These are phyloP conservation scores for Muscidifurax raptorellus DNA, from an alignment of 1,140 invertebrate species.

Conservation along the genomic window DNA sequence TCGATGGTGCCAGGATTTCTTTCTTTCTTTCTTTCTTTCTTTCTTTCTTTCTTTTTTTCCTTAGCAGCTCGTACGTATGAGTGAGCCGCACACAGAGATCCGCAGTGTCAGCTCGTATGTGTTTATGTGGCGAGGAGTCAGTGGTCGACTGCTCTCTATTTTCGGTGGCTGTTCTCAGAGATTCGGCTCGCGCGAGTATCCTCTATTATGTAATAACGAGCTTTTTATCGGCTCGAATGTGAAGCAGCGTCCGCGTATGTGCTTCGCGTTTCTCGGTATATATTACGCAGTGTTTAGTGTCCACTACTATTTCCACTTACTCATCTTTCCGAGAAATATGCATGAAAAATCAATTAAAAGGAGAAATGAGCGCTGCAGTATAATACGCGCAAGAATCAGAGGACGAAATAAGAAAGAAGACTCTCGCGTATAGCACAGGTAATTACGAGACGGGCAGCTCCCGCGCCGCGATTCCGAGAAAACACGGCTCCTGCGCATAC, in stretches of 20 bases:
- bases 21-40: neutral
- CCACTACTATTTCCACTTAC: too few relatives aligned
- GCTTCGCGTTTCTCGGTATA: too few relatives aligned
- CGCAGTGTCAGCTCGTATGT: conserved; percentile 24
- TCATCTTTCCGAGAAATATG: neutral
- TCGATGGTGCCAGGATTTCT: conserved; percentile 12
- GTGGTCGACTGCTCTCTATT: conserved; percentile 38
- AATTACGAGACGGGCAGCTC: conserved; percentile 74
- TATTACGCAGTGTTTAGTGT: too few relatives aligned
- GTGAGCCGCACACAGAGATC: neutral
- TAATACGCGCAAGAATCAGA: neutral
- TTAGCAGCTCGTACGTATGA: neutral
- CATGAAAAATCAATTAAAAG: conserved; percentile 16
- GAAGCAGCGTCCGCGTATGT: neutral
- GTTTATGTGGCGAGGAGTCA: conserved; percentile 36
- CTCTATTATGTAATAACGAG: too few relatives aligned
- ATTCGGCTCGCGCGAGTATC: neutral
- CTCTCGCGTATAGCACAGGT: conserved; percentile 55
- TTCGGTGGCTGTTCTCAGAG: neutral
- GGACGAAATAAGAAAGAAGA: conserved; percentile 28
- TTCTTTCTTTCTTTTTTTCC: neutral
- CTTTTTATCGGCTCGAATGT: conserved; percentile 19
- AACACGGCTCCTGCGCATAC: conserved; percentile 60
- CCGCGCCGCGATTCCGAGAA: conserved; percentile 72
- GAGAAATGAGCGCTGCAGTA: neutral